phyloP scores from a whole-genome alignment of 2,797 vertebrate genomes.

The Urophycis tenuis region DNA sequence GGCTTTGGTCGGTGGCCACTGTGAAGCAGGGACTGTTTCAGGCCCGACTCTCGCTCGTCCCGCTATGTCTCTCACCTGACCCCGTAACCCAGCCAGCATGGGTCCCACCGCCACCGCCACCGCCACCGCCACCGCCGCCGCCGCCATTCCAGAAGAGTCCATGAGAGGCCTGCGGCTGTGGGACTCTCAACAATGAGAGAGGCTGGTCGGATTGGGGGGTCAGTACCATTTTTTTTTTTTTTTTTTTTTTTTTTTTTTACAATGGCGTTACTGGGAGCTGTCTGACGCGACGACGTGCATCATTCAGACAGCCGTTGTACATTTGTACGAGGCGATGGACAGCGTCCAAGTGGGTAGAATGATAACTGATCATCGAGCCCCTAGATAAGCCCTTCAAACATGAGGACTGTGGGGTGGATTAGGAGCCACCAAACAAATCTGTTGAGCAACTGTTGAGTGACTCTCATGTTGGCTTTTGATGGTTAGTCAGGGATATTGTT shows the following conservation, averaged over 20 bases:
- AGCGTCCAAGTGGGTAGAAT: neutral
- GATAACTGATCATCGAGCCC: neutral
- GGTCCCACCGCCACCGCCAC: slow-evolving; percentile 45
- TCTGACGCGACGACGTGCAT: neutral
- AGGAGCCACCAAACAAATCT: neutral
- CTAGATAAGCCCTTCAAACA: neutral
- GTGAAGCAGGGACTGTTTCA: slow-evolving; percentile 39
- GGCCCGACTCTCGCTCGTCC: slow-evolving; percentile 25
- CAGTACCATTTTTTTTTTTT: neutral
- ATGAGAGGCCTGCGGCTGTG: slow-evolving; percentile 54
- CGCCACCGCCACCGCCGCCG: slow-evolving; percentile 51
- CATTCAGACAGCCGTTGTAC: neutral
- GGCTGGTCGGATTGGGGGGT: neutral
- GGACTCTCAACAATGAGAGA: slow-evolving; percentile 53
- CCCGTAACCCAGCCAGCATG: slow-evolving; percentile 43
- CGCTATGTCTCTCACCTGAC: slow-evolving; percentile 50
- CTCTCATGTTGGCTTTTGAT: neutral
- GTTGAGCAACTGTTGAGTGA: neutral
- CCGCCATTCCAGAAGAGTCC: slow-evolving; percentile 61
- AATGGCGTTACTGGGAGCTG: neutral
- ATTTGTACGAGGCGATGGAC: neutral
- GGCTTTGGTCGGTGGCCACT: slow-evolving; percentile 22
- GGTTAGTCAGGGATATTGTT: neutral
- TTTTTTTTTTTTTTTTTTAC: neutral
- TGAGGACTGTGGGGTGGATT: neutral